phyloP scores from a whole-genome alignment of 2,888 invertebrate genomes.

The Aphidoletes aphidimyza region DNA sequence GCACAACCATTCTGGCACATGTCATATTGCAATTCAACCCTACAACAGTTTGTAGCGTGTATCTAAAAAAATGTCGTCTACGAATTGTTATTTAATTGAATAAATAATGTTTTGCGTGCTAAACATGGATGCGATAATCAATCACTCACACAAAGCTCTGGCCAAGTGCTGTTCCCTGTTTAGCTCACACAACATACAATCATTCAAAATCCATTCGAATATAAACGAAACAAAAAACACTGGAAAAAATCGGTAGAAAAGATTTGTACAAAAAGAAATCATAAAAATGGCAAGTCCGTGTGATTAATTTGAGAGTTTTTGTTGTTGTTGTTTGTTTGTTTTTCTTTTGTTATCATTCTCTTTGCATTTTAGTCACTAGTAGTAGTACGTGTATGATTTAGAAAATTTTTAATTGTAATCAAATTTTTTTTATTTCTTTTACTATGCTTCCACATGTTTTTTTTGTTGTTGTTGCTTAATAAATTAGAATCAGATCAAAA shows the following conservation, averaged over 20 bases:
- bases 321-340: not conserved
- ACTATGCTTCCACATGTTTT: conserved; percentile 21
- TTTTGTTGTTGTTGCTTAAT: conserved; percentile 29
- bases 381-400: conserved; percentile 51
- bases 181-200: not conserved
- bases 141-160: not conserved
- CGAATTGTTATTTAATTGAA: not conserved
- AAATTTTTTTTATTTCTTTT: not conserved
- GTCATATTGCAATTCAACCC: conserved; percentile 19
- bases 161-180: not conserved
- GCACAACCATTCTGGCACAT: not conserved
- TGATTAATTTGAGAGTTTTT: not conserved
- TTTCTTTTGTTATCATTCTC: conserved; percentile 34
- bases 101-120: not conserved
- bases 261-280: conserved; percentile 49
- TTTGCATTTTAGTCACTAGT: conserved; percentile 49
- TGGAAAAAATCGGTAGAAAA: conserved; percentile 40
- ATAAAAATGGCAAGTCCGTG: conserved; percentile 49
- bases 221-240: not conserved
- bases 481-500: conserved; percentile 51
- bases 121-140: no score
- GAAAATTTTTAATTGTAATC: conserved; percentile 37
- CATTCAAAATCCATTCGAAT: not conserved
- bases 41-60: not conserved
- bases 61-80: conserved; percentile 34